These are phyloP conservation scores for Nomada flava DNA, from an alignment of 2,888 invertebrate species.

Conservation along the genomic window DNA sequence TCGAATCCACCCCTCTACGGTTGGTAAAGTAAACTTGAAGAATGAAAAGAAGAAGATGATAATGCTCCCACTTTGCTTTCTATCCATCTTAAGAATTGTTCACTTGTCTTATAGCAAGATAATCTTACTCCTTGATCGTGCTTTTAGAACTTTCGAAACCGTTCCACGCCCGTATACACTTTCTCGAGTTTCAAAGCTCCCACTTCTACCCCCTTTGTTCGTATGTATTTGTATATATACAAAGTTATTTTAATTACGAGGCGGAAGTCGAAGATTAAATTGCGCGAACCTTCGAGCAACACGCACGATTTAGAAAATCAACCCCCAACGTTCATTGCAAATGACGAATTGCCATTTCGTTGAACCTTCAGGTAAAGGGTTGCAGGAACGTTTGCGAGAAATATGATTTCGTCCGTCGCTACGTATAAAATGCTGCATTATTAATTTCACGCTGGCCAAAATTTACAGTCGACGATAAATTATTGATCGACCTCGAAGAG, in stretches of 20 bases:
- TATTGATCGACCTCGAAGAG: conserved; percentile 50
- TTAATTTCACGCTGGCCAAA: conserved; percentile 33
- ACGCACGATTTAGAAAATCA: neutral
- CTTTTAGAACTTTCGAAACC: conserved; percentile 60
- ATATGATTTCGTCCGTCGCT: conserved; percentile 34
- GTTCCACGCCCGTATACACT: conserved; percentile 55
- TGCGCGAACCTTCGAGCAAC: conserved; percentile 1
- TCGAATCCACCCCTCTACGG: conserved; percentile 27
- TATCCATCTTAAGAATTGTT: conserved; percentile 46
- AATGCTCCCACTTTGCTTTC: conserved; percentile 37
- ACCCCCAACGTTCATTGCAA: neutral
- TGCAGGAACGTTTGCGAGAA: neutral
- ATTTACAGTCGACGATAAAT: conserved; percentile 53
- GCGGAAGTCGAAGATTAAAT: conserved; percentile 32
- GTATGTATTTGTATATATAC: conserved; percentile 64
- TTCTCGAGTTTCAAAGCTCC: conserved; percentile 50
- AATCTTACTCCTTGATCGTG: conserved; percentile 45
- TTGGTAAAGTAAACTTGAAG: neutral
- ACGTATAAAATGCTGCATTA: conserved; percentile 44
- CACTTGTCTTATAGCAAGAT: conserved; percentile 57
- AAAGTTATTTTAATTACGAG: conserved; percentile 12
- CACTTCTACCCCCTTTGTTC: conserved; percentile 24
- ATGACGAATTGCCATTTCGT: too few species aligned
- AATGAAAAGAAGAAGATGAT: neutral
- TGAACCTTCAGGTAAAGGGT: neutral